These are phyloP conservation scores for Dynastes maya DNA, from an alignment of 2,888 invertebrate species.

Conservation along the genomic window DNA sequence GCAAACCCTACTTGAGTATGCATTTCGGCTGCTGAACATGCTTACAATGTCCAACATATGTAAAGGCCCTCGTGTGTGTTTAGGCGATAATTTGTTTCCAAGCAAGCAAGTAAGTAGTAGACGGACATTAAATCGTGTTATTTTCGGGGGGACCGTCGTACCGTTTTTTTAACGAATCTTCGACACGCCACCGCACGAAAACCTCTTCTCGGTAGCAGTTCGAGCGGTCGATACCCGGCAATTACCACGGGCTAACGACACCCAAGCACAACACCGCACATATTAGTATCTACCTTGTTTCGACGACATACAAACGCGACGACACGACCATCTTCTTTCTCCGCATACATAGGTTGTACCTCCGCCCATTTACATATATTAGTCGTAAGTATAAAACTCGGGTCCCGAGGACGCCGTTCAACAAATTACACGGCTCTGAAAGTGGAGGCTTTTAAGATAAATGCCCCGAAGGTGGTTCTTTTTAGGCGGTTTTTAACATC, in stretches of 20 bases:
- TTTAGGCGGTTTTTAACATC: slow-evolving; percentile 15
- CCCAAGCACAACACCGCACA: slow-evolving; percentile 23
- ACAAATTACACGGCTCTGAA: slow-evolving; percentile 48
- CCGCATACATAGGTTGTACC: not conserved
- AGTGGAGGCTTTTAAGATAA: slow-evolving; percentile 48
- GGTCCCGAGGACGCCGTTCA: slow-evolving; percentile 41
- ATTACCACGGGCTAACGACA: slow-evolving; percentile 46
- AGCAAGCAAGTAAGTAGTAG: not conserved
- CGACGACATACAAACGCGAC: not conserved
- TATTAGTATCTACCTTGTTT: slow-evolving; percentile 4
- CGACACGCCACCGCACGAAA: slow-evolving; percentile 32
- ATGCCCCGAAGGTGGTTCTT: slow-evolving; percentile 39
- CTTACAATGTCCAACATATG: not conserved
- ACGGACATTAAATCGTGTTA: slow-evolving; percentile 9
- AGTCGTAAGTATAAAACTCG: slow-evolving; percentile 33
- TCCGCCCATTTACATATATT: slow-evolving; percentile 49
- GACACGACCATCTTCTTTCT: slow-evolving; percentile 17
- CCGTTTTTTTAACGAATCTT: slow-evolving; percentile 22
- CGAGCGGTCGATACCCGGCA: slow-evolving; percentile 43
- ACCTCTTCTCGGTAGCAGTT: slow-evolving; percentile 42
- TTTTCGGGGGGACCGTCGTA: not conserved
- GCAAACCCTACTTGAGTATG: not conserved
- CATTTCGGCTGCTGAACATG: slow-evolving; percentile 3
- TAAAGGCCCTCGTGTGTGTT: not conserved
- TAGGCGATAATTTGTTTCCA: not conserved